Percentiles rank a stretch among this genome's conserved stretches.
These are phyloP conservation scores for Lingula anatina DNA, from an alignment of 2,888 invertebrate genomes.

Conservation along the genomic window DNA sequence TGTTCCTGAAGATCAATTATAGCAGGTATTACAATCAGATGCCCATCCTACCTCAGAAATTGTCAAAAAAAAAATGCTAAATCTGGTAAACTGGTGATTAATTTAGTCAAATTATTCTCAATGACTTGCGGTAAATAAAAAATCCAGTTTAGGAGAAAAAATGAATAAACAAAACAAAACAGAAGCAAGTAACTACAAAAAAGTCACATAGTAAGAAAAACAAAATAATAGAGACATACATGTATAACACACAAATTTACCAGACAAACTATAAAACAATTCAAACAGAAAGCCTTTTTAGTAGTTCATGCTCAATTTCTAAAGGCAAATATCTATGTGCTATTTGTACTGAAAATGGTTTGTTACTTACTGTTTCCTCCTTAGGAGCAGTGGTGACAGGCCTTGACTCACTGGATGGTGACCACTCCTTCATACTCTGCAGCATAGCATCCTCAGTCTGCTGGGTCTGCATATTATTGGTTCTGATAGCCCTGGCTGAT, in stretches of 20 bases:
- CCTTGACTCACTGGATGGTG: constrained; percentile 13
- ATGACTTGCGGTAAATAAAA: no score
- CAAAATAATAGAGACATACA: neutral
- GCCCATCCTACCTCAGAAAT: no score
- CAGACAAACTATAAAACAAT: neutral
- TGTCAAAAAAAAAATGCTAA: no score
- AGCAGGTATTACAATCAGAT: no score
- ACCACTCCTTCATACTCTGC: constrained; percentile 24
- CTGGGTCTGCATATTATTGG: constrained; percentile 22
- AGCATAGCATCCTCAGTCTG: constrained; percentile 29
- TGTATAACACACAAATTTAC: neutral
- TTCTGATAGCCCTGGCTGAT: constrained; percentile 22
- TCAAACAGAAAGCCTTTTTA: neutral
- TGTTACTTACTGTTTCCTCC: constrained; percentile 15
- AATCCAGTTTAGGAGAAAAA: no score
- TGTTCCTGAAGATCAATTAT: no score
- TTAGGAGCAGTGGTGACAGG: constrained; percentile 15
- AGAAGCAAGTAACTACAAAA: no score
- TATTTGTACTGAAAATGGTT: neutral
- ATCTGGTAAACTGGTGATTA: no score
- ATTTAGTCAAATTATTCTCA: no score
- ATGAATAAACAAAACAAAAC: no score
- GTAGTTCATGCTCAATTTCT: no score
- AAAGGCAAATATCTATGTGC: neutral
- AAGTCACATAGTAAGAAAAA: no score